Evolutionary conservation across 2,797 vertebrate genomes (phyloP), one percentile per base, ranked within the genome.

Genomic region (Okamejei kenojei): DNA sequence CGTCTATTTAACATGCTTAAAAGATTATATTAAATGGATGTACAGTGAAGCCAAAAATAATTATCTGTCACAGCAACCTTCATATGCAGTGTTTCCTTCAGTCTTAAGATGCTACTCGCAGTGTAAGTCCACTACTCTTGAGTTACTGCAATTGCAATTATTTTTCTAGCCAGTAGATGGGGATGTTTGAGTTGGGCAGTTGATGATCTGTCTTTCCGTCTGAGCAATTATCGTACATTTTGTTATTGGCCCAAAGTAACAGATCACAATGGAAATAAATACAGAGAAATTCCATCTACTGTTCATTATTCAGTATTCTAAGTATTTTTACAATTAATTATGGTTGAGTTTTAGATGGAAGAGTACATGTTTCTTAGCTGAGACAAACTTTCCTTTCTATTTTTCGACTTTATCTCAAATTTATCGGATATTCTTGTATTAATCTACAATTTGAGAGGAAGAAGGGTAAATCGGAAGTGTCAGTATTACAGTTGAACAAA

Each of bases 141-240:
- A 35, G 84, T 21, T 1, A 8, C n/a, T 68, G n/a, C n/a, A 3
- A 35, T 68, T 88, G 84, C 19, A 35, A 35, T 68, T 88, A 15
- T 68, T 88, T 68, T 35, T 68, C 84, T 68, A 35, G 63, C 29
- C 84, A 88, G 61, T 88, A 88, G 84, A 19, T 88, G 84, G 84
- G 63, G 84, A 88, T 68, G 35, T 88, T 35, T 88, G 84, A 68
- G 63, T 88, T 63, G 15, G n/a, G 17, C 61, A 88, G 6, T 88
- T 88, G 7, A 88, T 9, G 21, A 15, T 35, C 19, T 35, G 1
- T 79, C 29, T 68, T 88, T 35, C 61, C 5, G 61, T 35, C 63
- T 19, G 32, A 35, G 17, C 17, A 68, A 68, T 68, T 35, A 7
- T 0, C 61, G 0, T n/a, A 88, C n/a, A 68, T 68, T 54, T 54